Evolutionary conservation across 2,113 vertebrate species (phyloP).

Genomic region (Epinephelus moara): DNA sequence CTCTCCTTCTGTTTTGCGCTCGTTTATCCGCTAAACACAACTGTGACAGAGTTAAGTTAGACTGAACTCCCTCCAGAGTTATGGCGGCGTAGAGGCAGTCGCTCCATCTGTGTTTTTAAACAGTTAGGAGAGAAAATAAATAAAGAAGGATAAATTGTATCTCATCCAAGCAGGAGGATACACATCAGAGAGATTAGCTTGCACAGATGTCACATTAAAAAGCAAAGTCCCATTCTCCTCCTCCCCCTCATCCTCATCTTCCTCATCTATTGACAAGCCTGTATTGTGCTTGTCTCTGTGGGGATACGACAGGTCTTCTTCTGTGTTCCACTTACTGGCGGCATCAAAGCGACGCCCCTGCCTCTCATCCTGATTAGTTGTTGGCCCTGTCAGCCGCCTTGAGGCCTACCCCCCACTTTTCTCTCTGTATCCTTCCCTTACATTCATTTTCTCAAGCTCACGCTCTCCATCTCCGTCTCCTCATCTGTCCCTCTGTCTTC

Average conservation of each 20-base stretch:
- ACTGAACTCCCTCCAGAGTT: constrained; percentile 70
- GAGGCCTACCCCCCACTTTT: background rate
- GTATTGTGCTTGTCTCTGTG: constrained; percentile 28
- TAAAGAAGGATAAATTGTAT: constrained; percentile 37
- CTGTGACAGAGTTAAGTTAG: constrained; percentile 32
- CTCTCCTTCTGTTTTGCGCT: constrained; percentile 1
- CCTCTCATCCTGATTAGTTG: constrained; percentile 63
- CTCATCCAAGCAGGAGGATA: constrained; percentile 56
- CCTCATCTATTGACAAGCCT: constrained; percentile 4
- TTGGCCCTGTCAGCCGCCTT: constrained; percentile 19
- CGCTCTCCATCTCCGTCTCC: background rate
- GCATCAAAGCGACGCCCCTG: constrained; percentile 61
- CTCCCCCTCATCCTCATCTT: constrained; percentile 46
- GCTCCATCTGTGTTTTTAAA: constrained; percentile 62
- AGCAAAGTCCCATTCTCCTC: constrained; percentile 70
- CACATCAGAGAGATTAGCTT: constrained; percentile 53
- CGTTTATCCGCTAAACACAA: background rate
- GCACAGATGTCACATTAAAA: constrained; percentile 71
- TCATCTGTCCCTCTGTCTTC: constrained; percentile 6
- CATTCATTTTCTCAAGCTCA: constrained; percentile 18
- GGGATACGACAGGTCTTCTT: constrained; percentile 30
- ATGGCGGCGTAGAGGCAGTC: constrained; percentile 10
- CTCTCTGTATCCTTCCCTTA: background rate
- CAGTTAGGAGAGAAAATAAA: background rate
- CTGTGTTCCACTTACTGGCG: constrained; percentile 39